Evolutionary conservation across 2,888 invertebrate species (phyloP), one percentile per base, ranked within the genome.

Genomic region (Metacarcinus magister): DNA sequence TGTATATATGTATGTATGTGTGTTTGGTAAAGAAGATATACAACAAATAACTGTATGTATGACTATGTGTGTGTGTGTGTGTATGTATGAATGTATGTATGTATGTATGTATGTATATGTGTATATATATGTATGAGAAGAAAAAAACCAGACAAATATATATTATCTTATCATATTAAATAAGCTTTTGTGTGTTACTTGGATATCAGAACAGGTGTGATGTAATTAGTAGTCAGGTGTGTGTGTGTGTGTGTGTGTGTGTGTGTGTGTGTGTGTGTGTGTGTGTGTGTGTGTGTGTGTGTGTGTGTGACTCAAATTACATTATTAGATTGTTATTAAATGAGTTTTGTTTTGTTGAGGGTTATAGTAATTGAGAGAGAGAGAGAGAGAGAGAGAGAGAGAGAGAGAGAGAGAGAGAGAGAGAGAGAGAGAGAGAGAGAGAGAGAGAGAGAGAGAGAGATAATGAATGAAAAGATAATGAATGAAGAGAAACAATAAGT

Each of bases 101-200:
- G 82, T 94, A 82, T 94, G 23, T 94, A 93, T 67, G 32, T 93
- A 93, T 93, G 60, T 93, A 48, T 23, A 28, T 44, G 60, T 44
- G n/a, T n/a, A n/a, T n/a, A n/a, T n/a, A n/a, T n/a, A n/a, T n/a
- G n/a, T n/a, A n/a, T n/a, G n/a, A n/a, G 43, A 44, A 28, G 43
- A 92, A 44, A n/a, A n/a, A n/a, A n/a, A n/a, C n/a, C n/a, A n/a
- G n/a, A n/a, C n/a, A n/a, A n/a, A n/a, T n/a, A n/a, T n/a, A n/a
- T n/a, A n/a, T n/a, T n/a, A n/a, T n/a, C n/a, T n/a, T n/a, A n/a
- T n/a, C n/a, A n/a, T n/a, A n/a, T n/a, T n/a, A n/a, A n/a, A n/a
- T n/a, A n/a, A n/a, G n/a, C n/a, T n/a, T 48, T 5, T 48, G 48
- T 48, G 48, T 48, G 48, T 48, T 5, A 8, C 7, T 48, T 5